Evolutionary conservation across 2,888 invertebrate genomes (phyloP).

Genomic region (Autographa pulchrina): DNA sequence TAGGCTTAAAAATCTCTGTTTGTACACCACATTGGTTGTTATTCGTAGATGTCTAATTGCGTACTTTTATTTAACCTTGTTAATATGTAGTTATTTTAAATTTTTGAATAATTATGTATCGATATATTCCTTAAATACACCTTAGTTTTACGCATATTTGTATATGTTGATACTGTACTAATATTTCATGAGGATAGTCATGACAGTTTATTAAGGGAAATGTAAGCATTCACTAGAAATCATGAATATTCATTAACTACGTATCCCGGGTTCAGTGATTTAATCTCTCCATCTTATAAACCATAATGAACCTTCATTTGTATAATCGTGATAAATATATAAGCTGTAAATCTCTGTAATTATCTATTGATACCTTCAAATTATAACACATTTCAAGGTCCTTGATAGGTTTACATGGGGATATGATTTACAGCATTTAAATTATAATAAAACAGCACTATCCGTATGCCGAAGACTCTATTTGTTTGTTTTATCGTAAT

Average conservation of each 20-base stretch:
- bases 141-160: neutral
- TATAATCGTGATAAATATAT: slow-evolving; percentile 9
- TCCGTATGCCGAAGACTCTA: neutral
- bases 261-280: slow-evolving; percentile 11
- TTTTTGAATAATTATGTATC: too few species aligned
- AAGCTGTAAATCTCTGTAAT: slow-evolving; percentile 7
- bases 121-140: too few species aligned
- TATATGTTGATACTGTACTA: neutral
- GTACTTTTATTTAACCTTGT: too few species aligned
- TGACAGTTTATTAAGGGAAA: slow-evolving; percentile 12
- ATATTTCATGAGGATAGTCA: slow-evolving; percentile 1
- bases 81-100: too few species aligned
- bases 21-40: neutral
- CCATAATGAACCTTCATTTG: slow-evolving; percentile 4
- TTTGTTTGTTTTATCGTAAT: slow-evolving; percentile 4
- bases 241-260: slow-evolving; percentile 13
- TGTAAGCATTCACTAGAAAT: neutral
- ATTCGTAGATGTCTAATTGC: too few species aligned
- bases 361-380: neutral
- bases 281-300: slow-evolving; percentile 14
- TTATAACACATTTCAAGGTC: neutral
- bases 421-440: neutral
- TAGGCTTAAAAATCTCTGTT: neutral
- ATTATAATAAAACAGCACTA: neutral
- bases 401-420: neutral